phyloP scores from a whole-genome alignment of 2,113 vertebrate genomes.

The Naja naja region DNA sequence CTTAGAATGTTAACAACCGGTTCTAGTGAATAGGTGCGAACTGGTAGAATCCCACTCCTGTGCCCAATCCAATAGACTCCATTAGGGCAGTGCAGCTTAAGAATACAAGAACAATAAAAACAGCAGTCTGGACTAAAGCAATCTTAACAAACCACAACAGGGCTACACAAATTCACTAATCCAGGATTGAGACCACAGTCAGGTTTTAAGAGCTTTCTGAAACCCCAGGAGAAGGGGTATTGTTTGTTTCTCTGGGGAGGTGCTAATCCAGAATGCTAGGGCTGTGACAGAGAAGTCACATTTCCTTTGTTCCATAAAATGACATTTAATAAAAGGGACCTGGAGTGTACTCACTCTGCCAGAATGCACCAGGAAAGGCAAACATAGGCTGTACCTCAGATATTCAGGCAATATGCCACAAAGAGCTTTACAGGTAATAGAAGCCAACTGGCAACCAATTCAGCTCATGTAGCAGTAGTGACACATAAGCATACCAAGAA shows the following conservation, averaged over 20 bases:
- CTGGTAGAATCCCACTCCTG: too few species aligned
- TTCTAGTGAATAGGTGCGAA: too few species aligned
- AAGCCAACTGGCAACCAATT: background rate
- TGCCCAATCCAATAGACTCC: background rate
- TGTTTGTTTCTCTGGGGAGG: background rate
- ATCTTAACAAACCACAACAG: background rate
- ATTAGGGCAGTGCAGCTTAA: background rate
- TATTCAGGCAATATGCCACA: background rate
- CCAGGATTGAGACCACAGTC: background rate
- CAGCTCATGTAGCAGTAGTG: background rate
- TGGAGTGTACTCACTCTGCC: background rate
- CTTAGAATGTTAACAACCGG: too few species aligned
- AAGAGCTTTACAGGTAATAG: background rate
- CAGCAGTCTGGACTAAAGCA: background rate
- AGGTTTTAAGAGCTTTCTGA: background rate
- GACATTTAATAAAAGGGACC: background rate
- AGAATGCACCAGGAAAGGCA: background rate
- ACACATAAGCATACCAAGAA: background rate
- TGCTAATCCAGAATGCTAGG: background rate
- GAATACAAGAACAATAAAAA: background rate
- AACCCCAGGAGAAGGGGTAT: background rate
- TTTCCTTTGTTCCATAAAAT: background rate
- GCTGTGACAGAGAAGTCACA: background rate
- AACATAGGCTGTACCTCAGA: background rate
- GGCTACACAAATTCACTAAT: background rate